phyloP scores from a whole-genome alignment of 2,888 invertebrate species.

The Parnassius apollo region DNA sequence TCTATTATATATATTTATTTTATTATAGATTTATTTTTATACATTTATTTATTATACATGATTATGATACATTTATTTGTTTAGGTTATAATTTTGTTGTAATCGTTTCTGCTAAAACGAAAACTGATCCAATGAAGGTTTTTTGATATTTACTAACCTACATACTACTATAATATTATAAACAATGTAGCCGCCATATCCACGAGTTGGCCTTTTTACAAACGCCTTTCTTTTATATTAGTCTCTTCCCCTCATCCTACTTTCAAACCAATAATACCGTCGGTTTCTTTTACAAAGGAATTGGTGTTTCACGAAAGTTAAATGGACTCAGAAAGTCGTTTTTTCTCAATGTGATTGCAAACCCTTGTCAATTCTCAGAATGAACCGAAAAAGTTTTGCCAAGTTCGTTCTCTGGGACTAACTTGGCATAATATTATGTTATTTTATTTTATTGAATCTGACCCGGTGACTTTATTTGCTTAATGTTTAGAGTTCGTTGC shows the following conservation, averaged over 20 bases:
- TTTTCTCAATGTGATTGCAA: conserved; percentile 10
- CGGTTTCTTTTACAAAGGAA: conserved; percentile 15
- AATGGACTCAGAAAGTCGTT: conserved; percentile 10
- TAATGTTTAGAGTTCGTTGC: too few species aligned
- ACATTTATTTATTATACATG: too few species aligned
- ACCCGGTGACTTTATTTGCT: neutral
- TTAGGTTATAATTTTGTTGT: too few species aligned
- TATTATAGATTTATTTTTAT: too few species aligned
- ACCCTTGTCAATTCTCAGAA: conserved; percentile 20
- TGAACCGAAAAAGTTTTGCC: conserved; percentile 5
- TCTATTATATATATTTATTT: too few species aligned
- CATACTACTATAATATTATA: too few species aligned
- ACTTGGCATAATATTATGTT: conserved; percentile 3
- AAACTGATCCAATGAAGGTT: too few species aligned
- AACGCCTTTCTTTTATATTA: conserved; percentile 2
- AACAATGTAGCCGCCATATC: too few species aligned
- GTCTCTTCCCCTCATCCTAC: neutral
- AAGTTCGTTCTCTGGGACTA: neutral
- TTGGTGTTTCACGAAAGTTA: conserved; percentile 11
- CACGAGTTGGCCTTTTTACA: neutral
- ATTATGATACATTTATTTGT: too few species aligned
- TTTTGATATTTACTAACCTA: too few species aligned
- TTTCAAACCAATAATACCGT: conserved; percentile 8
- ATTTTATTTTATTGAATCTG: neutral
- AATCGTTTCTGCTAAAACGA: too few species aligned